phyloP scores from a whole-genome alignment of 2,113 vertebrate species.

The Amazona vittata region DNA sequence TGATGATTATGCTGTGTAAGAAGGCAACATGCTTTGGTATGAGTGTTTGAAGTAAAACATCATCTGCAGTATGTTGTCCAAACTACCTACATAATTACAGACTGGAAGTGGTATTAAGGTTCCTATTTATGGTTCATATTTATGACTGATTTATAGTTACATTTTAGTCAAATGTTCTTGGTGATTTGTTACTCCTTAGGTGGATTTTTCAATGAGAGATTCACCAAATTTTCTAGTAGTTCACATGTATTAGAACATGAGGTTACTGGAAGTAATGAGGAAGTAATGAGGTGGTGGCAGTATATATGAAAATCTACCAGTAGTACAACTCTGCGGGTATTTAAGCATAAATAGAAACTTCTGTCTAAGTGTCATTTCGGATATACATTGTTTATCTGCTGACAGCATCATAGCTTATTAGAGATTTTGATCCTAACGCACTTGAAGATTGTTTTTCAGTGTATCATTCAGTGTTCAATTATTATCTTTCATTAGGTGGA shows the following conservation, averaged over 20 bases:
- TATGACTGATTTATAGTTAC: background rate
- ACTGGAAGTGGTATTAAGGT: background rate
- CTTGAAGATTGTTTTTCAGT: background rate
- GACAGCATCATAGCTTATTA: background rate
- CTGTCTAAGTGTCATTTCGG: background rate
- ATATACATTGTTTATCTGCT: background rate
- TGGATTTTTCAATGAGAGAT: background rate
- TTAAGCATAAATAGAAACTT: background rate
- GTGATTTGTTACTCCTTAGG: constrained; percentile 1
- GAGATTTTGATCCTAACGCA: background rate
- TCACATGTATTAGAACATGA: background rate
- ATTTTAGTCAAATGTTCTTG: background rate
- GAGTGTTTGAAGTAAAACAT: constrained; percentile 36
- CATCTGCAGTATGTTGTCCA: background rate
- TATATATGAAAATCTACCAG: background rate
- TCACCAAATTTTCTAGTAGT: background rate
- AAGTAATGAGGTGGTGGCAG: background rate
- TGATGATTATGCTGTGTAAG: background rate
- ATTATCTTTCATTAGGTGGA: background rate
- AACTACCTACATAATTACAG: constrained; percentile 18
- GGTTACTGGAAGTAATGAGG: background rate
- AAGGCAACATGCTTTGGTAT: background rate
- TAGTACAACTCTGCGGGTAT: background rate
- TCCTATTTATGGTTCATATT: background rate
- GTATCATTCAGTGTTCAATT: background rate